Percentiles rank a stretch among this genome's conserved stretches.
Evolutionary conservation across 64 coral and sea anemone species (phyloP).

Genomic region (Actinia tenebrosa): DNA sequence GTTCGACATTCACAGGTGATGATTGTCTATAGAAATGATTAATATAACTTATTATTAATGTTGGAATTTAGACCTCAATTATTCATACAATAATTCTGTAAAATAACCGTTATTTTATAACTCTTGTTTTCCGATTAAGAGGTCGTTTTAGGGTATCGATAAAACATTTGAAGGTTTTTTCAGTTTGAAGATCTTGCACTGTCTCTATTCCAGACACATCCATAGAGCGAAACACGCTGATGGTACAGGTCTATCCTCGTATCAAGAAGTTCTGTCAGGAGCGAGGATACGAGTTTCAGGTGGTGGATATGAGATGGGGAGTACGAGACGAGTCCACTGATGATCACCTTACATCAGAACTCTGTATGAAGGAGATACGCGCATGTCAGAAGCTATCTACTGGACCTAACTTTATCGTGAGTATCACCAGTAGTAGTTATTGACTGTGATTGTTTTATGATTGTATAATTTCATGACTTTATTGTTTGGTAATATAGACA

Average conservation of each 20-base stretch:
- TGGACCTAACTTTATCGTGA: slow-evolving; percentile 94
- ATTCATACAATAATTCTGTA: no score
- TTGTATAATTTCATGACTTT: no score
- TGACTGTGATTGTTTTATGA: background rate
- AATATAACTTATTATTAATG: no score
- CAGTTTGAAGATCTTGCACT: no score
- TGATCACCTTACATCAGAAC: slow-evolving; percentile 91
- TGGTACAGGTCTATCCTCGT: slow-evolving; percentile 83
- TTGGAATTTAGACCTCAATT: no score
- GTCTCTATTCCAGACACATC: slow-evolving; percentile 56
- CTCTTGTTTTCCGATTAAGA: no score
- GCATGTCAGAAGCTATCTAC: slow-evolving; percentile 95
- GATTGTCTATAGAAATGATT: no score
- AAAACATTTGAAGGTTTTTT: no score
- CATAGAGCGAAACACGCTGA: slow-evolving; percentile 91
- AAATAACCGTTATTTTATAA: no score
- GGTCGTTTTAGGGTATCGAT: no score
- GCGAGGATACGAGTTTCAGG: slow-evolving; percentile 91
- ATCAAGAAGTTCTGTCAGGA: slow-evolving; percentile 90
- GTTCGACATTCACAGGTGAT: slow-evolving; percentile 89
- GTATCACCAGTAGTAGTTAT: background rate
- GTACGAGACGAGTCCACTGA: slow-evolving; percentile 96
- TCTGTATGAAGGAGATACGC: slow-evolving; percentile 93
- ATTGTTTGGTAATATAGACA: slow-evolving; percentile 44
- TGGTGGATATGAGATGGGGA: slow-evolving; percentile 99